Conservation (phyloP, 1,140 invertebrate genomes). For the Calephelis virginiensis region DNA sequence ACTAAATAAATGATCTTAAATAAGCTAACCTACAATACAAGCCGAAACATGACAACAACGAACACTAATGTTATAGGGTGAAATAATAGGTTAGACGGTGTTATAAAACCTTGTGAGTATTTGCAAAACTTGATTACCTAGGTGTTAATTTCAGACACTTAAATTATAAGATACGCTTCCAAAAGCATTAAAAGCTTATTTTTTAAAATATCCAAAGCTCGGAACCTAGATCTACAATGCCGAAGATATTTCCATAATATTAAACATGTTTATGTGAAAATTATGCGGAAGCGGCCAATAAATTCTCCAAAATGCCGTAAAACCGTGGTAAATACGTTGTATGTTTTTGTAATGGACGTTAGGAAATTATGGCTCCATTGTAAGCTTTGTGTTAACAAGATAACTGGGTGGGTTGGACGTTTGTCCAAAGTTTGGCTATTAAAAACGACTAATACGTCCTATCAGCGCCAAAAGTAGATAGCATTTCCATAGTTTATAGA, state of each 20-base stretch:
- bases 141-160: too few relatives aligned
- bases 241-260: conserved; percentile 19
- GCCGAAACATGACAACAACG: too few relatives aligned
- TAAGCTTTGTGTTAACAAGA: conserved; percentile 14
- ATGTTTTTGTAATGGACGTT: conserved; percentile 14
- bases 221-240: conserved; percentile 6
- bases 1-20: too few relatives aligned
- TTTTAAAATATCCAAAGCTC: not conserved
- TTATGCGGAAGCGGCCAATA: conserved; percentile 18
- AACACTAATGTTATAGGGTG: too few relatives aligned
- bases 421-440: not conserved
- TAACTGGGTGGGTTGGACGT: not conserved
- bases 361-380: conserved; percentile 15
- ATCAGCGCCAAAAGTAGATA: not conserved
- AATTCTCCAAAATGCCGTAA: conserved; percentile 16
- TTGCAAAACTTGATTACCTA: too few relatives aligned
- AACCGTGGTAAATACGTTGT: conserved; percentile 22
- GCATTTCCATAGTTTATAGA: too few relatives aligned
- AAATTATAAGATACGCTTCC: too few relatives aligned
- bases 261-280: conserved; percentile 22
- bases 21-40: too few relatives aligned
- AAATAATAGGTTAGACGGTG: too few relatives aligned
- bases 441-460: not conserved
- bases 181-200: conserved; percentile 1
- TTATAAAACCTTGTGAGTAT: too few relatives aligned